These are phyloP conservation scores for Columba janthina DNA, from an alignment of 2,113 vertebrate species.

Conservation along the genomic window DNA sequence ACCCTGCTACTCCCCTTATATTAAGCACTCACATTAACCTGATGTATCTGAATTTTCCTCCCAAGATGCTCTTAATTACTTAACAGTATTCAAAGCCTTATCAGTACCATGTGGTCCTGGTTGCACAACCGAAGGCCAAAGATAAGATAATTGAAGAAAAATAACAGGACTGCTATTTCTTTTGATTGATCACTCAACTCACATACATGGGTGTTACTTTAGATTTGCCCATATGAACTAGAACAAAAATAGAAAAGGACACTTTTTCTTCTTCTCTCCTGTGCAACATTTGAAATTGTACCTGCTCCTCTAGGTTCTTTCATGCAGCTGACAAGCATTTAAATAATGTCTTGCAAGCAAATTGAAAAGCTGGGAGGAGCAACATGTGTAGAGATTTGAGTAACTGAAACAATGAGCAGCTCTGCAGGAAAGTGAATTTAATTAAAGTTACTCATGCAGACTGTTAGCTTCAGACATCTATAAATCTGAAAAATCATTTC, in stretches of 20 bases:
- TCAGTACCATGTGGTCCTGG: background rate
- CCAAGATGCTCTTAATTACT: background rate
- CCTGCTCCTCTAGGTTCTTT: background rate
- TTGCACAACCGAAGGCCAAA: background rate
- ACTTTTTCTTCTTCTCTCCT: background rate
- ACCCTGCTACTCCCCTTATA: background rate
- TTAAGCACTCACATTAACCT: background rate
- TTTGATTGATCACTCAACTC: background rate
- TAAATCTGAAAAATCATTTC: slow-evolving; percentile 51
- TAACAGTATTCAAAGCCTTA: background rate
- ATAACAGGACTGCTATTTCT: background rate
- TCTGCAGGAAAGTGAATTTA: slow-evolving; percentile 46
- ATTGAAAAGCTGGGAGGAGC: slow-evolving; percentile 13
- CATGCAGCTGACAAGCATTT: slow-evolving; percentile 14
- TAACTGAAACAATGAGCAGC: slow-evolving; percentile 39
- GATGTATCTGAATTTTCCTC: background rate
- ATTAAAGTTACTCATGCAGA: slow-evolving; percentile 65
- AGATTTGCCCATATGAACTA: background rate
- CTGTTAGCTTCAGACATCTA: slow-evolving; percentile 34
- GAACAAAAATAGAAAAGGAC: background rate
- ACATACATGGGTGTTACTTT: background rate
- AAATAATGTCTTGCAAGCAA: background rate
- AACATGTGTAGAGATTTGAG: slow-evolving; percentile 17
- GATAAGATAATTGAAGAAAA: background rate
- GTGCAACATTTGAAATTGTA: background rate